Evolutionary conservation across 2,113 vertebrate species (phyloP).

Genomic region (Aleadryas rufinucha): DNA sequence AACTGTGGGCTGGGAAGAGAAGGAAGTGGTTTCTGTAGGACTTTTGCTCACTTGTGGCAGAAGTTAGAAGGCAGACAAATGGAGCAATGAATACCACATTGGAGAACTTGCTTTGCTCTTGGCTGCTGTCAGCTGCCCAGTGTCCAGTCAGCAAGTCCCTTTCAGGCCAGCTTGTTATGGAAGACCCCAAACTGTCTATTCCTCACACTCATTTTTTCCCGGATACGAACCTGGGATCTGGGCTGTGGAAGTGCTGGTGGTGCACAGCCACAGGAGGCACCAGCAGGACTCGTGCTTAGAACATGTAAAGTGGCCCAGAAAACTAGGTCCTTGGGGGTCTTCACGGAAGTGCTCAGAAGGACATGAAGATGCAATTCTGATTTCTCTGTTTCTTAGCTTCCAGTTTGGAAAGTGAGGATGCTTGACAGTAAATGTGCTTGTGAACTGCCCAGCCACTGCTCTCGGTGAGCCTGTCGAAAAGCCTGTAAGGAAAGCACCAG

Average conservation of each 20-base stretch:
- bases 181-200: neutral
- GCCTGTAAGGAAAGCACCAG: constrained; percentile 27
- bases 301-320: neutral
- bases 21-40: neutral
- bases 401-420: neutral
- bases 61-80: neutral
- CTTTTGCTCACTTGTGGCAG: neutral
- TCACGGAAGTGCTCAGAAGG: neutral
- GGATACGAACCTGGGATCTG: neutral
- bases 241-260: neutral
- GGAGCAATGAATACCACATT: neutral
- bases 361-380: neutral
- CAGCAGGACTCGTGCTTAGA: neutral
- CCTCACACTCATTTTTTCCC: neutral
- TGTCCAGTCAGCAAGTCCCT: neutral
- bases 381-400: neutral
- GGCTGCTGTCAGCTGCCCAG: neutral
- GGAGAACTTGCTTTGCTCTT: neutral
- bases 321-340: neutral
- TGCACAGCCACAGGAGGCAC: neutral
- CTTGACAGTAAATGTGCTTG: neutral
- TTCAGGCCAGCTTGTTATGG: neutral
- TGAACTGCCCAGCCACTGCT: neutral
- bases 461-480: neutral
- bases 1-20: neutral